Evolutionary conservation across 2,113 vertebrate genomes (phyloP).

Genomic region (Cranoglanis bouderius): DNA sequence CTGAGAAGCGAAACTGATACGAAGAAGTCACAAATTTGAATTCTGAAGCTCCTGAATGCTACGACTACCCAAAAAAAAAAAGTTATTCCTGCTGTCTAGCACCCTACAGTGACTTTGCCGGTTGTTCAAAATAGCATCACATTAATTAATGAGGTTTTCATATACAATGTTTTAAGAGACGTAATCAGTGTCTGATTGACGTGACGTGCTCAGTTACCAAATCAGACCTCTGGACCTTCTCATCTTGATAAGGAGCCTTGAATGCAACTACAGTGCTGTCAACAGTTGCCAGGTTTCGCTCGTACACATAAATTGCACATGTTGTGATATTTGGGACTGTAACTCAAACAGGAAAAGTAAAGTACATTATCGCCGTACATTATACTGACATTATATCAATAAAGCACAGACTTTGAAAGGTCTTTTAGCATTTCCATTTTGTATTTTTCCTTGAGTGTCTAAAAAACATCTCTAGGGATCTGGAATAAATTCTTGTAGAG

Average conservation of each 20-base stretch:
- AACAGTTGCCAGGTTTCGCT: too few species aligned
- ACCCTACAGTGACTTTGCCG: background rate
- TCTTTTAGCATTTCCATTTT: too few species aligned
- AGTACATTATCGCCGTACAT: too few species aligned
- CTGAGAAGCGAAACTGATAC: background rate
- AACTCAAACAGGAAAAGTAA: too few species aligned
- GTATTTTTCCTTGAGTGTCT: too few species aligned
- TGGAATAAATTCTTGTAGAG: background rate
- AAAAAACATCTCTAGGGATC: background rate
- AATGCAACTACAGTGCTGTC: too few species aligned
- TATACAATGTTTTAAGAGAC: background rate
- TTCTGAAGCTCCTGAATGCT: background rate
- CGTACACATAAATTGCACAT: too few species aligned
- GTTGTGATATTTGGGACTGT: too few species aligned
- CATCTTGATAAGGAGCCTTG: too few species aligned
- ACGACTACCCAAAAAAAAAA: too few species aligned
- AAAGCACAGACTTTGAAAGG: too few species aligned
- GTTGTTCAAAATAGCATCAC: background rate
- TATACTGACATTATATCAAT: too few species aligned
- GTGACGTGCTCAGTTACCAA: background rate
- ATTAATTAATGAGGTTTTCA: background rate
- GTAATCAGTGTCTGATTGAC: background rate
- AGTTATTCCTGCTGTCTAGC: background rate
- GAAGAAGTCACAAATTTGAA: background rate
- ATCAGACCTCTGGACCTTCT: background rate